Conservation (phyloP, 1,140 invertebrate species). For the Chironomus tepperi region DNA sequence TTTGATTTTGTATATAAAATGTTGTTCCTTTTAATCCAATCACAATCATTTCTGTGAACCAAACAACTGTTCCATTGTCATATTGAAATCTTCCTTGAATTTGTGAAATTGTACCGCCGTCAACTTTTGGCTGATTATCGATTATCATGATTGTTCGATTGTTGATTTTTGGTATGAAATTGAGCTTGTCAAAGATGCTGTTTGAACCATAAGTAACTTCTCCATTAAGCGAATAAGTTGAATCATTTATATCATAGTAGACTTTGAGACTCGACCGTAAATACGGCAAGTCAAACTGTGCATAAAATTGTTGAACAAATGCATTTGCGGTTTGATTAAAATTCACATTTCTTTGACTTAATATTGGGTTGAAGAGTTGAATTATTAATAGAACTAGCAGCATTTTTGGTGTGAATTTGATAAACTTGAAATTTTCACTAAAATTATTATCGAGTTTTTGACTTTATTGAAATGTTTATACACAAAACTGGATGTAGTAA, state of each 20-base stretch:
- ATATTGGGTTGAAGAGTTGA: neutral
- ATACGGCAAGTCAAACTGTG: neutral
- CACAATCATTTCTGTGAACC: neutral
- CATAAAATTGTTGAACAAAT: conserved; percentile 2
- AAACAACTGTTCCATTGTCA: neutral
- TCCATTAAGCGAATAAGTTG: neutral
- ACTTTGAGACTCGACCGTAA: neutral
- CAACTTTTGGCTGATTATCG: neutral
- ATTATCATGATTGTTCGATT: neutral
- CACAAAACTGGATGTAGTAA: too few relatives aligned
- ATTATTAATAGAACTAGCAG: neutral
- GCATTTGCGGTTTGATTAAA: neutral
- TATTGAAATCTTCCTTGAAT: neutral
- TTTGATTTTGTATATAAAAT: neutral
- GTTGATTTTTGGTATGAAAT: neutral
- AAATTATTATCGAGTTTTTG: too few relatives aligned
- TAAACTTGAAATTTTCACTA: too few relatives aligned
- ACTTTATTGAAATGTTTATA: too few relatives aligned
- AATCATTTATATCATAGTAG: neutral
- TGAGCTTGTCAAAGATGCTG: neutral
- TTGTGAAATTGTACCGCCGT: neutral
- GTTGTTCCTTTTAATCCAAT: neutral
- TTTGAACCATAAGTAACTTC: neutral
- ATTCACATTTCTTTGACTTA: neutral
- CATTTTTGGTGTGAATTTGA: too few relatives aligned